Evolutionary conservation across 2,797 vertebrate species (phyloP).

Genomic region (Discoglossus pictus): DNA sequence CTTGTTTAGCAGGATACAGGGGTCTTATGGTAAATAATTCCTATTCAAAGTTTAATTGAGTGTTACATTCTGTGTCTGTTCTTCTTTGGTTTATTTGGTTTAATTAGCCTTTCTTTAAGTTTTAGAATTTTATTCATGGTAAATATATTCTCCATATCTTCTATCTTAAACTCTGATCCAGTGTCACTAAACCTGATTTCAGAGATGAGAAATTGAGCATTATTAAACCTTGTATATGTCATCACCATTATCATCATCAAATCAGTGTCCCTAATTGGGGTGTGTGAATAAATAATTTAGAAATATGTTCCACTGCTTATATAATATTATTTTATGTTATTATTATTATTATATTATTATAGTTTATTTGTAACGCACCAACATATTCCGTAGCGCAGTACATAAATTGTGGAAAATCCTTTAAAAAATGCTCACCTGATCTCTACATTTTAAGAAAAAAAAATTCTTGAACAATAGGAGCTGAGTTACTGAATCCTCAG

Average conservation of each 20-base stretch:
- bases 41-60: conserved; percentile 26
- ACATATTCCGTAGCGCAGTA: too few relatives aligned
- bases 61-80: conserved; percentile 4
- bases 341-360: too few relatives aligned
- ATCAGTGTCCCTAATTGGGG: conserved; percentile 35
- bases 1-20: too few relatives aligned
- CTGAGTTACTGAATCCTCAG: too few relatives aligned
- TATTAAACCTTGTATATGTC: conserved; percentile 14
- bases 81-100: conserved; percentile 8
- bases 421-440: too few relatives aligned
- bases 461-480: too few relatives aligned
- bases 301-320: conserved; percentile 18
- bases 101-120: conserved; percentile 16
- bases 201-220: conserved; percentile 16
- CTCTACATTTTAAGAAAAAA: too few relatives aligned
- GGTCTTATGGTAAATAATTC: too few relatives aligned
- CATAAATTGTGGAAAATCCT: too few relatives aligned
- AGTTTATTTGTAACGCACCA: too few relatives aligned
- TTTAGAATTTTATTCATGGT: conserved; percentile 28
- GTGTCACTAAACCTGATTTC: conserved; percentile 35
- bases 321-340: not conserved
- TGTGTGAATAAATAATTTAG: conserved; percentile 19
- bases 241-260: conserved; percentile 19
- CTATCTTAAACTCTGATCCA: conserved; percentile 5
- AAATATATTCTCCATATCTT: conserved; percentile 35